Conservation (phyloP, 2,888 invertebrate genomes). For the Aquatica leii region DNA sequence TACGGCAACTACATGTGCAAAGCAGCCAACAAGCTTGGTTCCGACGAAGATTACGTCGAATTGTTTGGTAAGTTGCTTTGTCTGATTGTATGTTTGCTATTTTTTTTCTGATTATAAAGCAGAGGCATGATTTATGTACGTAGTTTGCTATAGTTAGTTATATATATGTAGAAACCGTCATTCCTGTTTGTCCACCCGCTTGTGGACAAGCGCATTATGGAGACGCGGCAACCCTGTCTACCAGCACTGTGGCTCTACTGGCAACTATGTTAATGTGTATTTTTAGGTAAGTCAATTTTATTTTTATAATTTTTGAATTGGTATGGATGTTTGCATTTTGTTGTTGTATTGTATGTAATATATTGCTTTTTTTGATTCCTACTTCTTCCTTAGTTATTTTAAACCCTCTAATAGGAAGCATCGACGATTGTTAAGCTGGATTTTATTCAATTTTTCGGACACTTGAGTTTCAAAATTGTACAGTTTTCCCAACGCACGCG, state of each 20-base stretch:
- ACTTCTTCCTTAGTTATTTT: too few relatives aligned
- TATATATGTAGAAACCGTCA: constrained; percentile 82
- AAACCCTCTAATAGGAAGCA: too few relatives aligned
- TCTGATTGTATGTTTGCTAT: constrained; percentile 10
- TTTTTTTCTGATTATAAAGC: constrained; percentile 4
- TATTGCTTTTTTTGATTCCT: too few relatives aligned
- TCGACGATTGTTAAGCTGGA: too few relatives aligned
- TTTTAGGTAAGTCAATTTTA: constrained; percentile 57
- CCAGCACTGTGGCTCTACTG: constrained; percentile 63
- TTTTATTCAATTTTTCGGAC: too few relatives aligned
- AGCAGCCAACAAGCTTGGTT: constrained; percentile 88
- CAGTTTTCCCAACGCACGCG: too few relatives aligned
- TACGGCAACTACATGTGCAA: constrained; percentile 87
- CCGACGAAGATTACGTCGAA: constrained; percentile 80
- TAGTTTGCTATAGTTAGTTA: constrained; percentile 35
- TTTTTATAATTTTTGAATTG: not conserved
- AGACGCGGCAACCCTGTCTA: constrained; percentile 64
- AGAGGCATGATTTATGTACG: constrained; percentile 4
- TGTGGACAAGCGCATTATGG: constrained; percentile 77
- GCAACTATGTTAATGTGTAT: constrained; percentile 62
- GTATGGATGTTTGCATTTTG: not conserved
- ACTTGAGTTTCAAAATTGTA: too few relatives aligned
- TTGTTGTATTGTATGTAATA: too few relatives aligned
- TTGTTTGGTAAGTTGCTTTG: constrained; percentile 73
- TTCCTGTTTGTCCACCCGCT: constrained; percentile 93